phyloP scores from a whole-genome alignment of 1,140 invertebrate species.

The Halotydeus destructor region DNA sequence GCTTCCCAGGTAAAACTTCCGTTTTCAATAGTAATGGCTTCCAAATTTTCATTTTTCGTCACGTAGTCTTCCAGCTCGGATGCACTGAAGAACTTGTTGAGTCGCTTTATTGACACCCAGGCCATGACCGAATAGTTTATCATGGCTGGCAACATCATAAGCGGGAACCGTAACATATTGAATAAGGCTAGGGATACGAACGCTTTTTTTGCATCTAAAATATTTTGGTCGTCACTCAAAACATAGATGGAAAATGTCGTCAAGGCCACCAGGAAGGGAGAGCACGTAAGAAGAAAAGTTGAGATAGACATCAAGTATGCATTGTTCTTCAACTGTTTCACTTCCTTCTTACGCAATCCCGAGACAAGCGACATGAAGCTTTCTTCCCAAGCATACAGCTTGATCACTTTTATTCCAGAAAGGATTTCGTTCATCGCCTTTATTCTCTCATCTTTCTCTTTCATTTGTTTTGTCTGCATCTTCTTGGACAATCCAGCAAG shows the following conservation, averaged over 20 bases:
- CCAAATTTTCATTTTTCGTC: neutral
- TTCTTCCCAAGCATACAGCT: slow-evolving; percentile 20
- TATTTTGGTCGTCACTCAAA: slow-evolving; percentile 40
- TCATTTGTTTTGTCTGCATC: slow-evolving; percentile 27
- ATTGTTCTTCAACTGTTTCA: slow-evolving; percentile 3
- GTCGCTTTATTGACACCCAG: slow-evolving; percentile 45
- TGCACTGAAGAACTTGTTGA: slow-evolving; percentile 47
- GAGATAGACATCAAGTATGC: slow-evolving; percentile 24
- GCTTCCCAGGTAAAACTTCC: slow-evolving; percentile 8
- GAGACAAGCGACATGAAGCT: slow-evolving; percentile 17
- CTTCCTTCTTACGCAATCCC: slow-evolving; percentile 5
- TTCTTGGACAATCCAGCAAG: slow-evolving; percentile 25
- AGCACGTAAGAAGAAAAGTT: slow-evolving; percentile 51
- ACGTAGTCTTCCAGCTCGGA: slow-evolving; percentile 9
- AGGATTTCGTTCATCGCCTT: slow-evolving; percentile 25
- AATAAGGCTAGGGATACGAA: slow-evolving; percentile 86
- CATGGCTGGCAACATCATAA: slow-evolving; percentile 97
- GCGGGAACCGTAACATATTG: slow-evolving; percentile 81
- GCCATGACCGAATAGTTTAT: slow-evolving; percentile 63
- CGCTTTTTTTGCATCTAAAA: slow-evolving; percentile 59
- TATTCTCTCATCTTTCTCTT: slow-evolving; percentile 23
- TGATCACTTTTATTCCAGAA: slow-evolving; percentile 22
- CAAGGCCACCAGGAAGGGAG: slow-evolving; percentile 82
- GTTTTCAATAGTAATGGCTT: slow-evolving; percentile 10
- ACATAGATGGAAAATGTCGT: slow-evolving; percentile 74